A percentile compares a stretch with the other conserved stretches of the same genome.
Conservation (phyloP, 1,140 invertebrate species). For the Drosophila arawakana region DNA sequence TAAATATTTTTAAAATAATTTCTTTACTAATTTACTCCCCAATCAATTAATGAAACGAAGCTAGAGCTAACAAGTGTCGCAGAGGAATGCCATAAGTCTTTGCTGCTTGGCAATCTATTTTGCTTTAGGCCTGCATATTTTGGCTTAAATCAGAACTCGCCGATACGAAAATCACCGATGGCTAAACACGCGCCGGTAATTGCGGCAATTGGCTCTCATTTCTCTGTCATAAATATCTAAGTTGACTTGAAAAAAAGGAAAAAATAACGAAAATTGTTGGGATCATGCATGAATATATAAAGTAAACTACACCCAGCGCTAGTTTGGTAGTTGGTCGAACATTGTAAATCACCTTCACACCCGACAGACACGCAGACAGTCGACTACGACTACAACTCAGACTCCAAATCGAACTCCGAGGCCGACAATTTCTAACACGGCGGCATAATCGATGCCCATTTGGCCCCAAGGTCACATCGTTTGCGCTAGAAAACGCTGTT, state of each 20-base stretch:
- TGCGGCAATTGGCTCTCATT: slow-evolving; percentile 79
- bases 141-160: slow-evolving; percentile 27
- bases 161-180: slow-evolving; percentile 45
- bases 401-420: not conserved
- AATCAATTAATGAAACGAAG: not conserved
- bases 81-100: slow-evolving; percentile 24
- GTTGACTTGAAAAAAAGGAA: slow-evolving; percentile 35
- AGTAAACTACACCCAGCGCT: not conserved
- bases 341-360: slow-evolving; percentile 81
- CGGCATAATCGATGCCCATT: slow-evolving; percentile 56
- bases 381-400: not conserved
- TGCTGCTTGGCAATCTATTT: not conserved
- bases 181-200: slow-evolving; percentile 77
- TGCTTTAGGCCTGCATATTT: slow-evolving; percentile 18
- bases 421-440: slow-evolving; percentile 66
- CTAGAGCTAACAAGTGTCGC: not conserved
- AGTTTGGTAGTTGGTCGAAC: slow-evolving; percentile 36
- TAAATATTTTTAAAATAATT: not conserved
- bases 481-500: slow-evolving; percentile 78
- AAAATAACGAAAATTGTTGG: not conserved
- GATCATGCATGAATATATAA: slow-evolving; percentile 34
- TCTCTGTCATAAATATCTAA: slow-evolving; percentile 78
- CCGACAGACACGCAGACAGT: slow-evolving; percentile 48
- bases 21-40: not conserved
- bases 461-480: slow-evolving; percentile 74